Conservation (phyloP, 2,797 vertebrate species). For the Pangasius mekongensis region DNA sequence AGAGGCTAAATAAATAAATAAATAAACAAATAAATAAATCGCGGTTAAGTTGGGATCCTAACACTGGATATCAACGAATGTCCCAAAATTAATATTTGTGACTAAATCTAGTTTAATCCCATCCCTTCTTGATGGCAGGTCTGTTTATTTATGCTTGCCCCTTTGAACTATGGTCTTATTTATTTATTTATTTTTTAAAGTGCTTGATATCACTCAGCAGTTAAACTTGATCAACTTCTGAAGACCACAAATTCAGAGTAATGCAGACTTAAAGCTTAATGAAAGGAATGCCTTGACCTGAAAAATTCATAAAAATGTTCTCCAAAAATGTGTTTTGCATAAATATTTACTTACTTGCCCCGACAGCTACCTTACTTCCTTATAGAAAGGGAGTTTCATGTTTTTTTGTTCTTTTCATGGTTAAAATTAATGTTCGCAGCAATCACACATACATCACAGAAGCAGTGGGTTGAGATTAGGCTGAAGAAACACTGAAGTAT, state of each 20-base stretch:
- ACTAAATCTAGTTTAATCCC: not conserved
- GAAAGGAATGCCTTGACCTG: not conserved
- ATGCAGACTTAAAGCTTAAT: not conserved
- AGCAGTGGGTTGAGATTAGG: not conserved
- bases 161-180: not conserved
- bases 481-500: not conserved
- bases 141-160: not conserved
- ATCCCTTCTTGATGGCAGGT: not conserved
- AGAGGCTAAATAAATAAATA: no score
- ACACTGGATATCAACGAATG: no score
- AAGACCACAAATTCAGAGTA: not conserved
- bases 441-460: not conserved
- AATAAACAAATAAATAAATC: no score
- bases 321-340: not conserved
- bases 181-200: no score
- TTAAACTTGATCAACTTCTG: not conserved
- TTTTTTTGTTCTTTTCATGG: no score
- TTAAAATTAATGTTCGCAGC: not conserved
- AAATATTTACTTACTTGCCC: not conserved
- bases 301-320: not conserved
- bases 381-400: not conserved
- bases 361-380: not conserved
- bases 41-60: no score
- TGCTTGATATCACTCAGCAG: not conserved
- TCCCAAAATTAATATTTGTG: not conserved